Evolutionary conservation across 1,140 invertebrate genomes (phyloP).

Genomic region (Pararge aegeria): DNA sequence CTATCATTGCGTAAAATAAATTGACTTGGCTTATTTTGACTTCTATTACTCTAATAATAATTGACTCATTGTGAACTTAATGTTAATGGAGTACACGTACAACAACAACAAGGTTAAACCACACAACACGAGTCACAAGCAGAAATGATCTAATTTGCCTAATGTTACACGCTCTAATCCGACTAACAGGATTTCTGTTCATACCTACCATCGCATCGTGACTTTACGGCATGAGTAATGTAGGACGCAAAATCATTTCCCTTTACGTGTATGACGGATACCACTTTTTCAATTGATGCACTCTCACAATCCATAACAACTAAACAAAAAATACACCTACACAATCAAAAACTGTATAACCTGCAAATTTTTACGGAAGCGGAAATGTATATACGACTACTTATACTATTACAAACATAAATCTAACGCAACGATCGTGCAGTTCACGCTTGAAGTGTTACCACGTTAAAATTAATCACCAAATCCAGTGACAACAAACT

Average conservation of each 20-base stretch:
- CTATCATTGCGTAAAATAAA: background rate
- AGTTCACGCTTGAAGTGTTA: background rate
- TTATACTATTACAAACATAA: background rate
- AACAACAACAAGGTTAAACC: background rate
- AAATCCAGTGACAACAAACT: background rate
- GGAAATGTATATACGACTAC: background rate
- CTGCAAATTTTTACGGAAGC: slow-evolving; percentile 3
- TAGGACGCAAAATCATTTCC: background rate
- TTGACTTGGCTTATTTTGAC: background rate
- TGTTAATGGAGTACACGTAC: background rate
- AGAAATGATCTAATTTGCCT: slow-evolving; percentile 19
- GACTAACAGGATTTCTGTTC: slow-evolving; percentile 23
- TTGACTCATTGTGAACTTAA: background rate
- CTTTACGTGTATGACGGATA: background rate
- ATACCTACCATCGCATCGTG: background rate
- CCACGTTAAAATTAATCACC: background rate
- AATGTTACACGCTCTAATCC: slow-evolving; percentile 13
- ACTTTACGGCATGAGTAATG: background rate
- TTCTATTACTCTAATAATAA: background rate
- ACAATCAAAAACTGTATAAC: too few relatives aligned
- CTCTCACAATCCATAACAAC: background rate
- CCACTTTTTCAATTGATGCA: too few relatives aligned
- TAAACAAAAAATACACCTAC: too few relatives aligned
- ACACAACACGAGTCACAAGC: slow-evolving; percentile 1
- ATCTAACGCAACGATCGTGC: slow-evolving; percentile 1